Percentiles rank a stretch among this genome's conserved stretches.
These are phyloP conservation scores for Lasioglossum oenotherae DNA, from an alignment of 2,888 invertebrate genomes.

Conservation along the genomic window DNA sequence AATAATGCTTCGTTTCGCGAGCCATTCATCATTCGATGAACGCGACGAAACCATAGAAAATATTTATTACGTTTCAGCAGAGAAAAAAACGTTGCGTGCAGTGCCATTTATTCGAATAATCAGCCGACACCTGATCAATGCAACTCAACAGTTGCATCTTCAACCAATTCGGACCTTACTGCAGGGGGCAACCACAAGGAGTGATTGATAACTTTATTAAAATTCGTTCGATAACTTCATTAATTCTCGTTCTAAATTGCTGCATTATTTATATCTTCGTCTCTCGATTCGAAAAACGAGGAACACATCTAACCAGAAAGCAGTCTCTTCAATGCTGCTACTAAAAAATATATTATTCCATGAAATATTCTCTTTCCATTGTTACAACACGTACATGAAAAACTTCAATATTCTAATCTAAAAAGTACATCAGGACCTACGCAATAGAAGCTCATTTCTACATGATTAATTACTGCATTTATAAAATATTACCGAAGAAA, in stretches of 20 bases:
- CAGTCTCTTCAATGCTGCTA: neutral
- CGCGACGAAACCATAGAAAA: constrained; percentile 1
- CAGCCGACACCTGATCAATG: neutral
- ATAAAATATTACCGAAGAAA: neutral
- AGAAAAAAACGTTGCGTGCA: neutral
- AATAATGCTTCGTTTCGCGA: neutral
- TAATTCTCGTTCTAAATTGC: neutral
- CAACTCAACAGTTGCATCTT: neutral
- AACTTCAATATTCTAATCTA: neutral
- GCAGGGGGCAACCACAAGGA: neutral
- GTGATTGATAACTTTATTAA: constrained; percentile 1
- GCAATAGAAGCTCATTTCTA: neutral
- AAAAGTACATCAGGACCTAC: neutral
- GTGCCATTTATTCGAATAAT: neutral
- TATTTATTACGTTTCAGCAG: neutral
- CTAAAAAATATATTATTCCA: neutral
- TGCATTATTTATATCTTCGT: neutral
- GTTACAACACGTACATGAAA: too few species aligned
- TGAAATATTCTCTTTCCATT: neutral
- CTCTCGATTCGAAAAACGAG: neutral
- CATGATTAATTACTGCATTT: neutral
- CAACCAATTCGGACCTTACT: neutral
- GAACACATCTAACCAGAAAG: neutral
- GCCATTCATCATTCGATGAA: neutral
- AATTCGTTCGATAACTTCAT: constrained; percentile 4